phyloP scores from a whole-genome alignment of 2,797 vertebrate species.

The Clarias fuscus region DNA sequence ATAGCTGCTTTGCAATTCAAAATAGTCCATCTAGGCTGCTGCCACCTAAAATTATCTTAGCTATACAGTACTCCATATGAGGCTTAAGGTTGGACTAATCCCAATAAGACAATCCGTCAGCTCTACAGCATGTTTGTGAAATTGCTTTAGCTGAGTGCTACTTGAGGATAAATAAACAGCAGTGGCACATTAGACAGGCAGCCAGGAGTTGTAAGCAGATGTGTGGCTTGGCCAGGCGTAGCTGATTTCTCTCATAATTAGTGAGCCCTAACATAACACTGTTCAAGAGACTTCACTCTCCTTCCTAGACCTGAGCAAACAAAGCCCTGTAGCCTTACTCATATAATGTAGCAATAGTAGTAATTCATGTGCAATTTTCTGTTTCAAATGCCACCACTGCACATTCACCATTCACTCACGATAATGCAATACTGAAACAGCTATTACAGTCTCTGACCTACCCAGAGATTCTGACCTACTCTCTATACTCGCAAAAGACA shows the following conservation, averaged over 20 bases:
- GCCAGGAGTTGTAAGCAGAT: slow-evolving; percentile 56
- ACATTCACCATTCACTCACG: slow-evolving; percentile 23
- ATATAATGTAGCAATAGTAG: slow-evolving; percentile 24
- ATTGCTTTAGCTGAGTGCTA: slow-evolving; percentile 48
- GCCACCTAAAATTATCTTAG: background rate
- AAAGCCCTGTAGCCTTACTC: slow-evolving; percentile 35
- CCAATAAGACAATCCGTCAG: slow-evolving; percentile 24
- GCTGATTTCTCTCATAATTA: slow-evolving; percentile 60
- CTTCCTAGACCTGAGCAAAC: slow-evolving; percentile 38
- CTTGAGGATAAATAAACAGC: slow-evolving; percentile 53
- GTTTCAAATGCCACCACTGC: slow-evolving; percentile 32
- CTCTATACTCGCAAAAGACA: background rate
- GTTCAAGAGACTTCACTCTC: slow-evolving; percentile 49
- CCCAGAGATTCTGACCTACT: slow-evolving; percentile 4
- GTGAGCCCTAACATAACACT: slow-evolving; percentile 58
- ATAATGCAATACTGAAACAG: slow-evolving; percentile 3
- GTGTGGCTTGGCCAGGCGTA: slow-evolving; percentile 57
- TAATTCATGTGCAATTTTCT: slow-evolving; percentile 45
- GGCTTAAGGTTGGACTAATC: slow-evolving; percentile 36
- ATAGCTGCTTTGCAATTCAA: slow-evolving; percentile 11
- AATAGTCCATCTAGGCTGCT: background rate
- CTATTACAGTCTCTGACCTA: slow-evolving; percentile 11
- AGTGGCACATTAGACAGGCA: slow-evolving; percentile 52
- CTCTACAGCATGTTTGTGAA: slow-evolving; percentile 44
- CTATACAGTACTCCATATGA: slow-evolving; percentile 11